Evolutionary conservation across 2,888 invertebrate genomes (phyloP), one percentile per base, ranked within the genome.

Genomic region (Drosophila pseudotakahashii): DNA sequence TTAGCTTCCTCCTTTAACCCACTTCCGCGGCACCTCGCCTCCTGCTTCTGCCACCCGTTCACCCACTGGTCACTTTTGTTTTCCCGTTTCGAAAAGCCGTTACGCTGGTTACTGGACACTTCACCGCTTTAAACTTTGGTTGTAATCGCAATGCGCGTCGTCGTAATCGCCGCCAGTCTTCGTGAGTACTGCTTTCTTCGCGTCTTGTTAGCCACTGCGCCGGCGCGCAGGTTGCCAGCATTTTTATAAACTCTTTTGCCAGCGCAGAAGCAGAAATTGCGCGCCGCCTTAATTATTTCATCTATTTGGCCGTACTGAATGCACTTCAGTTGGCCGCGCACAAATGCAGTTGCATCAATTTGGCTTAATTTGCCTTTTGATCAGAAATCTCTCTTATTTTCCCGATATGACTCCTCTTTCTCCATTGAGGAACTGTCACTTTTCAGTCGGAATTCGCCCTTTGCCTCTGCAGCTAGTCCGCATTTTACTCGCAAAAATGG

Each of bases 171-270:
- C 34, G 34, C 34, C 34, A 34, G 34, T 34, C 34, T 14, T 32
- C 48, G 60, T 26, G 41, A 36, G 61, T 63, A 73, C 44, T 51
- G 73, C 71, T 73, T 71, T 57, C 71, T 60, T 53, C 82, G 76
- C 77, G 84, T 77, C 70, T 80, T 53, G 73, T 63, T 80, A 72
- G 60, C 73, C 75, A 84, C 84, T 84, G 84, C 86, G 77, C 75
- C 61, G 73, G 54, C 81, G 81, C 89, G 89, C 77, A 76, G 80
- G 77, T 88, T 81, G 84, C 87, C 77, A 88, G 79, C 89, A 78
- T 68, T 88, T 84, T 84, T 84, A 84, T 84, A 88, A 84, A 88
- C 84, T 84, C 73, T 75, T 62, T 68, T 51, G 64, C 53, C 73
- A 73, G 69, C 63, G 44, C 54, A 73, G 14, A 50, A 32, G 44